Percentiles rank a stretch among this genome's conserved stretches.
These are phyloP conservation scores for Gopherus evgoodei DNA, from an alignment of 2,113 vertebrate genomes.

Conservation along the genomic window DNA sequence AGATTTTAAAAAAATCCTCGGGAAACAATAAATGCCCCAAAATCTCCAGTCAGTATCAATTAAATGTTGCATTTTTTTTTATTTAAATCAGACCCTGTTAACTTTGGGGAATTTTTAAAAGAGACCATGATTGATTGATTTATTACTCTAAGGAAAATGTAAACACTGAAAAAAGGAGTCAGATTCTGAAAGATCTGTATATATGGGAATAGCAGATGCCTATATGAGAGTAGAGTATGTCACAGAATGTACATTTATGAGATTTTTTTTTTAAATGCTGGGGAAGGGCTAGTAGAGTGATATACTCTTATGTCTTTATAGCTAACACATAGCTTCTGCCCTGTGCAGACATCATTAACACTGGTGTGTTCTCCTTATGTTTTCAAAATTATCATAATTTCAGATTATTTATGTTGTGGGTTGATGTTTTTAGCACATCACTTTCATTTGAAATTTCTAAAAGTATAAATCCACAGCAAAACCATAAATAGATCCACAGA, in stretches of 20 bases:
- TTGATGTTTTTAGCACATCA: not conserved
- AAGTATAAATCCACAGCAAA: not conserved
- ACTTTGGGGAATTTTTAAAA: not conserved
- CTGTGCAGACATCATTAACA: not conserved
- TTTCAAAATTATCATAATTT: not conserved
- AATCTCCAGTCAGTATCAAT: not conserved
- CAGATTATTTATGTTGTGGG: not conserved
- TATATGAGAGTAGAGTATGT: not conserved
- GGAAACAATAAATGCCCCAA: not conserved
- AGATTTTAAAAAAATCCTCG: not conserved
- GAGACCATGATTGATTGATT: not conserved
- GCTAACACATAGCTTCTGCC: not conserved
- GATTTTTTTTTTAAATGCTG: not conserved
- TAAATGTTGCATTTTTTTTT: not conserved
- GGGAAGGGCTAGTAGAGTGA: not conserved
- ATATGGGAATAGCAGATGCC: not conserved
- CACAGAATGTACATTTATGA: not conserved
- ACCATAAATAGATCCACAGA: not conserved
- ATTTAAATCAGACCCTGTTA: not conserved
- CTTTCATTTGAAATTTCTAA: not conserved
- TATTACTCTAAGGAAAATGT: not conserved
- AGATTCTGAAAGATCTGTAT: not conserved
- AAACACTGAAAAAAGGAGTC: not conserved
- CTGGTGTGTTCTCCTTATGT: not conserved
- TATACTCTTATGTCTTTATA: not conserved